Percentiles rank a stretch among this genome's conserved stretches.
These are phyloP conservation scores for Tethya wilhelma DNA, from an alignment of 37 sponge, comb jelly and placozoan species.

Conservation along the genomic window DNA sequence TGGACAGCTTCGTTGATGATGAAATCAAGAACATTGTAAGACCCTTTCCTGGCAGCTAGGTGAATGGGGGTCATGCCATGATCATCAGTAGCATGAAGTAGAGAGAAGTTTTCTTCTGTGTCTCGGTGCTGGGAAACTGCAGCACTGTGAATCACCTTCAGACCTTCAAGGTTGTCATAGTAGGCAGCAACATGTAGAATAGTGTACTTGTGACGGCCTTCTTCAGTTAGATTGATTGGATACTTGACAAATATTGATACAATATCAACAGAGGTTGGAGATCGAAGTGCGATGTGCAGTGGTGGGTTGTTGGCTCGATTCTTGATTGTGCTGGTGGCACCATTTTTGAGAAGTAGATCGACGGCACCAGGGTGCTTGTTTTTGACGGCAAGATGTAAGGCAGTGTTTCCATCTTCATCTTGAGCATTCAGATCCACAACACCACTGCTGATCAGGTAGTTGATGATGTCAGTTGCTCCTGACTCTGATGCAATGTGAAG, in stretches of 20 bases:
- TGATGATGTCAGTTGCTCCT: slow-evolving; percentile 43
- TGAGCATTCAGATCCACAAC: slow-evolving; percentile 39
- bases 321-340: slow-evolving; percentile 41
- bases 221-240: slow-evolving; percentile 17
- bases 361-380: slow-evolving; percentile 33
- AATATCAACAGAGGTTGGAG: background rate
- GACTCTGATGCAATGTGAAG: slow-evolving; percentile 64
- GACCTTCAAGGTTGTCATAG: slow-evolving; percentile 38
- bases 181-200: slow-evolving; percentile 70
- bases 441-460: slow-evolving; percentile 54
- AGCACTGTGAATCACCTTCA: slow-evolving; percentile 17
- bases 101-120: background rate
- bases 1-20: slow-evolving; percentile 36
- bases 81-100: slow-evolving; percentile 58
- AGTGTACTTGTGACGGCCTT: slow-evolving; percentile 45
- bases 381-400: slow-evolving; percentile 77
- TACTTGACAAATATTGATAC: slow-evolving; percentile 38
- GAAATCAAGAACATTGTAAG: slow-evolving; percentile 47
- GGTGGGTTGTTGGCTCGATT: slow-evolving; percentile 51
- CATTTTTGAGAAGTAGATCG: slow-evolving; percentile 48
- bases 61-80: slow-evolving; percentile 77
- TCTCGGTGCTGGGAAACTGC: background rate
- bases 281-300: slow-evolving; percentile 57
- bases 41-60: slow-evolving; percentile 66
- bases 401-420: slow-evolving; percentile 81